Base-by-base conservation (phyloP, 2,888 invertebrate genomes). In the Ditylenchus weischeri region DNA sequence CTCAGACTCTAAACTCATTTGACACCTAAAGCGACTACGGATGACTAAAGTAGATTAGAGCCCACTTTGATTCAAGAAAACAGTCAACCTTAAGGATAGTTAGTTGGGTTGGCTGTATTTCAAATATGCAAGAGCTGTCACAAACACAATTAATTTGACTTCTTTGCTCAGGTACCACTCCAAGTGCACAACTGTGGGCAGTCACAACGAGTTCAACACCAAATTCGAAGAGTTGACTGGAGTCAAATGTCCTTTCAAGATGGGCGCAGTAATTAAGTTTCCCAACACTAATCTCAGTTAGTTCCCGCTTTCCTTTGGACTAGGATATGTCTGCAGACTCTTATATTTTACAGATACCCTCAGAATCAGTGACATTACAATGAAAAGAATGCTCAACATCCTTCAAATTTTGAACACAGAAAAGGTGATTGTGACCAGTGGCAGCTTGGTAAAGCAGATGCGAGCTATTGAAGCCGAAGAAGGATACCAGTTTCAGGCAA, bases 261-360 rank as follows among this genome's bases (percentile, higher is more conserved):
- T 78, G 54, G 79, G 76, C 29, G 78, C 79, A 62, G 73, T 76
- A 6, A 66, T 82, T 65, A 79, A 81, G 66, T 81, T 81, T 62
- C 79, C 81, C 0, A 70, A 70, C 7, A 66, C 69, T 29, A 74
- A 76, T 23, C 59, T 80, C 10, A 78, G 80, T 80, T 64, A 66
- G 77, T 29, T 68, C 7, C 21, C 19, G 47, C 18, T 68, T 68
- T 43, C 43, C 8, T 6, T 43, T 43, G 29, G 29, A 29, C 3
- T 29, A 4, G 29, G 29, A 29, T 29, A 29, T 29, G 29, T 29
- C 29, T 29, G 5, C 2, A 29, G 29, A 29, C 29, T 29, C 5
- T 29, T 29, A 29, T 65, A 11, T 21, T 65, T 49, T 69, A 51
- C 59, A 80, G 80, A 72, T 58, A 78, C 80, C 29, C 68, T 81